Base-by-base conservation (phyloP, 2,113 vertebrate genomes). In the Prunella fulvescens region DNA sequence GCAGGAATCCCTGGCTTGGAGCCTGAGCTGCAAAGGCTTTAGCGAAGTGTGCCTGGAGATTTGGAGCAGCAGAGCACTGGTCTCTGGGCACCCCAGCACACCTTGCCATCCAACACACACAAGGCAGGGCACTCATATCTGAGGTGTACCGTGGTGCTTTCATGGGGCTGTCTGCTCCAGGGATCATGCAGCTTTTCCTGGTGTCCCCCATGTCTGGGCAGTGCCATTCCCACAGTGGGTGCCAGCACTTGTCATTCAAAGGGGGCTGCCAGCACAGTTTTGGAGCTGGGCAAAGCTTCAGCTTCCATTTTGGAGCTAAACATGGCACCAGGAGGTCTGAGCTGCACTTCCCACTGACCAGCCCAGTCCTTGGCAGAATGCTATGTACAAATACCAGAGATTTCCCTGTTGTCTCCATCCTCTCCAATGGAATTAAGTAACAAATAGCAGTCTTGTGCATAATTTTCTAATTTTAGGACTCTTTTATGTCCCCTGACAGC, bases 391-490 rank as follows among this genome's bases (percentile, higher is more conserved):
- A 92, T 70, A 61, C 79, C 90, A 96, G 44, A 94, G 81, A 73
- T 58, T 33, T 90, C 40, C 28, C 66, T 8, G 31, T 47, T 53
- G 56, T 47, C 76, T 70, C 92, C 78, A 65, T 50, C 31, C 40
- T 60, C 19, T 78, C 67, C 64, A 65, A 62, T 0, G 8, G 58
- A 90, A 90, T n/a, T 73, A 51, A 85, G 71, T 53, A 83, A 67
- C 60, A 78, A 94, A 95, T 51, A 93, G 50, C 79, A 88, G n/a
- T 13, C 62, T 56, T 45, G 37, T 81, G 79, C 70, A 73, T 58
- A 97, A 60, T 82, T 88, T 54, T 72, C 66, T 92, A 84, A 91
- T 83, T 93, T 91, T 87, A 92, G 93, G 76, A 24, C 22, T 88
- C 42, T 58, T 77, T 76, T 29, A 60, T 40, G 42, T 57, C 81